These are phyloP conservation scores for Pampusana beccarii DNA, from an alignment of 2,113 vertebrate species.

Conservation along the genomic window DNA sequence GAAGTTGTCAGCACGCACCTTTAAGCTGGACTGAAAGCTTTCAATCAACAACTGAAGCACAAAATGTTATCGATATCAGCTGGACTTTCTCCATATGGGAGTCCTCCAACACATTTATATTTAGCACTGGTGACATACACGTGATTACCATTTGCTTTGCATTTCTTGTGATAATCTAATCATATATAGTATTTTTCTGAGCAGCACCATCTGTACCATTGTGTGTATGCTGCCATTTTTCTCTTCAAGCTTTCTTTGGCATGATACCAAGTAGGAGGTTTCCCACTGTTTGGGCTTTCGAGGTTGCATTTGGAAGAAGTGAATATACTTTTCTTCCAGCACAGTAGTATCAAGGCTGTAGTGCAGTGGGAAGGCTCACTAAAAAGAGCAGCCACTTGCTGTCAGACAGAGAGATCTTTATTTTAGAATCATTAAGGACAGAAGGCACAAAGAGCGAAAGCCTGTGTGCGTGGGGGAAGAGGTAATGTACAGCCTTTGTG, in stretches of 20 bases:
- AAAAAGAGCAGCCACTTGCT: constrained; percentile 55
- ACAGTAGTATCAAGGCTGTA: background rate
- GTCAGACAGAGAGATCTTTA: constrained; percentile 53
- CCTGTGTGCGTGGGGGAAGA: background rate
- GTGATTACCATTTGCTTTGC: constrained; percentile 27
- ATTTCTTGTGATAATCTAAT: constrained; percentile 35
- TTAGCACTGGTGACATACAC: background rate
- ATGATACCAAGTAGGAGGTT: constrained; percentile 28
- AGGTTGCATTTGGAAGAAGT: constrained; percentile 1
- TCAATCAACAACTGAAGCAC: constrained; percentile 9
- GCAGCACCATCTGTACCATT: background rate
- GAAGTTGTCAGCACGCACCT: background rate
- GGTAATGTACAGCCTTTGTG: background rate
- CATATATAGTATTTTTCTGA: constrained; percentile 14
- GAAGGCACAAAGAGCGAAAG: constrained; percentile 27
- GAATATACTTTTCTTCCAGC: constrained; percentile 40
- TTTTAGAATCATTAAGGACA: constrained; percentile 23
- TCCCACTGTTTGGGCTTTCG: constrained; percentile 36
- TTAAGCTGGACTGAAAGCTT: constrained; percentile 13
- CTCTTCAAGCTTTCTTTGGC: constrained; percentile 7
- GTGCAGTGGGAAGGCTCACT: constrained; percentile 2
- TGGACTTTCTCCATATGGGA: constrained; percentile 7
- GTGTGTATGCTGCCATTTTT: background rate
- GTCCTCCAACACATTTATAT: constrained; percentile 14
- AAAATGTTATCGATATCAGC: constrained; percentile 44